Evolutionary conservation across 2,797 vertebrate genomes (phyloP).

Genomic region (Propithecus deckenii): DNA sequence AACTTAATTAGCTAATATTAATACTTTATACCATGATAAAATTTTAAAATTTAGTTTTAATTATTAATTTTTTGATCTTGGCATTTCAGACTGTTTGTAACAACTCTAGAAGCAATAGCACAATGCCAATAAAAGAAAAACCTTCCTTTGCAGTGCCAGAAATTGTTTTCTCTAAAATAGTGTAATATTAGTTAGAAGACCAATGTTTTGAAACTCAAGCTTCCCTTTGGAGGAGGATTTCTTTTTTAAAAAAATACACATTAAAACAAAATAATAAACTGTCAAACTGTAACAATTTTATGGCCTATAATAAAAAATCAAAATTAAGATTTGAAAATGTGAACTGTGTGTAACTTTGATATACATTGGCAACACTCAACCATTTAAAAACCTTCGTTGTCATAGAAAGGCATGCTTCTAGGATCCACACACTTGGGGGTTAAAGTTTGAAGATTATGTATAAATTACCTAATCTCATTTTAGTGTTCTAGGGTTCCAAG

Average conservation of each 20-base stretch:
- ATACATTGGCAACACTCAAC: neutral
- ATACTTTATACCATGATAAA: neutral
- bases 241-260: neutral
- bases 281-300: neutral
- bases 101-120: neutral
- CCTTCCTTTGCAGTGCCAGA: constrained; percentile 25
- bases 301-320: constrained; percentile 21
- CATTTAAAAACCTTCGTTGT: neutral
- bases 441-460: neutral
- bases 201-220: constrained; percentile 40
- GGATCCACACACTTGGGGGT: neutral
- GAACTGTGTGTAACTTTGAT: neutral
- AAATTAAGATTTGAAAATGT: constrained; percentile 23
- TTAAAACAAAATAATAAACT: constrained; percentile 40
- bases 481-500: neutral
- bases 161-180: constrained; percentile 42
- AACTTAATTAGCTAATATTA: neutral
- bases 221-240: neutral
- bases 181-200: neutral
- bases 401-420: neutral
- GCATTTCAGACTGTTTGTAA: neutral
- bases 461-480: neutral
- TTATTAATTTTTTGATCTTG: neutral
- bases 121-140: neutral
- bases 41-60: neutral